Evolutionary conservation across 1,140 invertebrate genomes (phyloP).

Genomic region (Andrena cerasifolii): DNA sequence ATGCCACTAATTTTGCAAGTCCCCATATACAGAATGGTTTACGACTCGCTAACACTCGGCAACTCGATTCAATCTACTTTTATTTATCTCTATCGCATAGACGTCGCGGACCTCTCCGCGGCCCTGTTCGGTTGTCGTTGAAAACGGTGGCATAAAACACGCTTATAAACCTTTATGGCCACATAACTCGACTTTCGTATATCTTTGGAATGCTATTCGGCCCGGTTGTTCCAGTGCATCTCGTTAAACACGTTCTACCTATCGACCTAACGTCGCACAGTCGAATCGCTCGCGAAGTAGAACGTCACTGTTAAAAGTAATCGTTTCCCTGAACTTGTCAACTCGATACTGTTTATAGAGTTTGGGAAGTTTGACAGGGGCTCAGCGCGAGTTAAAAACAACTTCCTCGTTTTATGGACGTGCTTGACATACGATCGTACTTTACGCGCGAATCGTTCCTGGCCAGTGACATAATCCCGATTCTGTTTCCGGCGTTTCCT

Average conservation of each 20-base stretch:
- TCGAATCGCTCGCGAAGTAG: neutral
- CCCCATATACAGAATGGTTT: too few relatives aligned
- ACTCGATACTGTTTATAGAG: neutral
- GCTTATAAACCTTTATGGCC: conserved; percentile 7
- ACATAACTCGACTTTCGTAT: neutral
- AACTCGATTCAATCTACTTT: neutral
- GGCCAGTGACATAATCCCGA: neutral
- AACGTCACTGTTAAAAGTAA: neutral
- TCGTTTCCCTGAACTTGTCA: neutral
- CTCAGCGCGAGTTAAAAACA: neutral
- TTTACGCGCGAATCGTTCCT: neutral
- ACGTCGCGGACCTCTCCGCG: too few relatives aligned
- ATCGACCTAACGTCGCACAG: neutral
- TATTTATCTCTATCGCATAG: neutral
- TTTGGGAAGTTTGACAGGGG: neutral
- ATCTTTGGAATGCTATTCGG: neutral
- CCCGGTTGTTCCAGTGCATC: neutral
- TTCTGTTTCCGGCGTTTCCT: neutral
- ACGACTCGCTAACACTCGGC: too few relatives aligned
- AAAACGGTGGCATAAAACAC: neutral
- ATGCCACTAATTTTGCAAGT: too few relatives aligned
- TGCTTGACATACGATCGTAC: neutral
- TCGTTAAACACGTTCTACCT: neutral
- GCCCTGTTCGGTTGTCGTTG: neutral
- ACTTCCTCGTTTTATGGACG: neutral